These are phyloP conservation scores for Microcebus tavaratra DNA, from an alignment of 2,113 vertebrate species.

Conservation along the genomic window DNA sequence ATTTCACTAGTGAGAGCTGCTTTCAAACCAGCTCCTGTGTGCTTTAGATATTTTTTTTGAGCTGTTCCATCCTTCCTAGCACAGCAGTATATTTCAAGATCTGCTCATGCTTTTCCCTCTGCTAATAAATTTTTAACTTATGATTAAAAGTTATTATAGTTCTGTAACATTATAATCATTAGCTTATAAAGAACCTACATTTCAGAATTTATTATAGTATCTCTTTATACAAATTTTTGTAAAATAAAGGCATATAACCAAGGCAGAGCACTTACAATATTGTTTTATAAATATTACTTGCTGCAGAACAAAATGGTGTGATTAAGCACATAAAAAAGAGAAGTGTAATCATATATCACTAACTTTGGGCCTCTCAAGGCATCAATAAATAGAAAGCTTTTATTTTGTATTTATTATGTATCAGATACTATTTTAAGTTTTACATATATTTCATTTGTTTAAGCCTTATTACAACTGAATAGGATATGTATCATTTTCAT, in stretches of 20 bases:
- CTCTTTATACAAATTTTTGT: not conserved
- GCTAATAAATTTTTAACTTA: conserved; percentile 24
- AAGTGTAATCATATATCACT: not conserved
- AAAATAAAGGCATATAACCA: not conserved
- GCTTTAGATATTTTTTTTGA: not conserved
- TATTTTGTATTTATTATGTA: not conserved
- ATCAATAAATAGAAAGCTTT: not conserved
- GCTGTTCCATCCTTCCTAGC: not conserved
- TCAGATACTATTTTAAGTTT: not conserved
- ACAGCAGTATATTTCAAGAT: not conserved
- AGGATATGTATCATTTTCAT: not conserved
- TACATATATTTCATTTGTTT: not conserved
- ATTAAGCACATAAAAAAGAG: not conserved
- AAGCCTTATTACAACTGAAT: not conserved
- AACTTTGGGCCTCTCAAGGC: not conserved
- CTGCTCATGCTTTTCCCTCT: not conserved
- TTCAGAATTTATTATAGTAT: not conserved
- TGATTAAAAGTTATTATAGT: not conserved
- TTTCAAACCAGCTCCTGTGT: not conserved
- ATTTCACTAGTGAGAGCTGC: not conserved
- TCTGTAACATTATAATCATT: not conserved
- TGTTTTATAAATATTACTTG: not conserved
- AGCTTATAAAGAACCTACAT: not conserved
- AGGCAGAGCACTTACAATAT: not conserved
- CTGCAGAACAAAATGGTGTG: not conserved